These are phyloP conservation scores for Orthonychiurus folsomi DNA, from an alignment of 2,888 invertebrate species.

Conservation along the genomic window DNA sequence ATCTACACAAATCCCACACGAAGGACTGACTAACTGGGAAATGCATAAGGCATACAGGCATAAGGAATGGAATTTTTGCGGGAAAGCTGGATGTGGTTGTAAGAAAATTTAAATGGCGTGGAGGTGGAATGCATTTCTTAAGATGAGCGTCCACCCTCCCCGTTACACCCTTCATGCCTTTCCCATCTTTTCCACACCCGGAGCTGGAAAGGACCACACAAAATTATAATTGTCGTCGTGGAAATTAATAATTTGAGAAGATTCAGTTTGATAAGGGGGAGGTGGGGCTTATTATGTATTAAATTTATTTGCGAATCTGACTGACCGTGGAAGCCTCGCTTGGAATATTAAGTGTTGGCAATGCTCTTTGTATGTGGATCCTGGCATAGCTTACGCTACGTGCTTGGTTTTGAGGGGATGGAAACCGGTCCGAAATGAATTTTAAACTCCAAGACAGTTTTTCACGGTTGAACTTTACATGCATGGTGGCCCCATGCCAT, in stretches of 20 bases:
- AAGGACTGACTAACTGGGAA: too few relatives aligned
- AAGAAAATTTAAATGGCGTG: background rate
- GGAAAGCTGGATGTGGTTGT: too few relatives aligned
- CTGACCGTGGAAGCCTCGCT: background rate
- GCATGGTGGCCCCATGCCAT: background rate
- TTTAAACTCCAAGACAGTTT: too few relatives aligned
- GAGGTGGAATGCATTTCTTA: background rate
- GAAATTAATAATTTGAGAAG: background rate
- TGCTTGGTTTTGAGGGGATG: too few relatives aligned
- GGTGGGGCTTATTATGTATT: background rate
- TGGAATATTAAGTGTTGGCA: too few relatives aligned
- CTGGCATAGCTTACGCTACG: too few relatives aligned
- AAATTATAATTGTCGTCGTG: constrained; percentile 1
- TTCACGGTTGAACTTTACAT: background rate
- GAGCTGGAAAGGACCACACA: background rate
- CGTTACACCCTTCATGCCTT: background rate
- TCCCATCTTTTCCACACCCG: background rate
- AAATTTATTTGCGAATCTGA: background rate
- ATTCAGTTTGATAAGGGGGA: background rate
- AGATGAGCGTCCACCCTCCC: background rate
- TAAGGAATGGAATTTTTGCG: too few relatives aligned
- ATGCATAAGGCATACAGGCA: too few relatives aligned
- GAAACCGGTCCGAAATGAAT: too few relatives aligned
- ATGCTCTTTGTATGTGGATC: too few relatives aligned
- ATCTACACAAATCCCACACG: too few relatives aligned